These are phyloP conservation scores for Agapornis roseicollis DNA, from an alignment of 2,113 vertebrate genomes.

Conservation along the genomic window DNA sequence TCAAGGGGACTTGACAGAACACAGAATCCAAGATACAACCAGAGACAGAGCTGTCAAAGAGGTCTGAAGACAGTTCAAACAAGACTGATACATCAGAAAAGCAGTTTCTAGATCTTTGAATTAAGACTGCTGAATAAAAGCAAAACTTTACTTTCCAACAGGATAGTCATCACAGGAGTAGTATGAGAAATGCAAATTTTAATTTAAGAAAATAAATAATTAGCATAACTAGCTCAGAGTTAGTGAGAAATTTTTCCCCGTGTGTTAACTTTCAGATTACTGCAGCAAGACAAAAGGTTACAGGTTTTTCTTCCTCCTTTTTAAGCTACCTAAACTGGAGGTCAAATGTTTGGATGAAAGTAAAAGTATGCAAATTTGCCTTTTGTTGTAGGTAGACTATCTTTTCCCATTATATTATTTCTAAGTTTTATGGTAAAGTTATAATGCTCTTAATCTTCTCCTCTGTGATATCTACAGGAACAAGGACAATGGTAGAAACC, in stretches of 20 bases:
- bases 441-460: slow-evolving; percentile 66
- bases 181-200: not conserved
- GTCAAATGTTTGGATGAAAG: slow-evolving; percentile 67
- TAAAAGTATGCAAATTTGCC: slow-evolving; percentile 47
- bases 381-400: slow-evolving; percentile 55
- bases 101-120: not conserved
- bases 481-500: slow-evolving; percentile 53
- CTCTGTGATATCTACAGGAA: slow-evolving; percentile 59
- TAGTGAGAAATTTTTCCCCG: not conserved
- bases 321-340: slow-evolving; percentile 47
- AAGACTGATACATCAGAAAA: not conserved
- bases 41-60: slow-evolving; percentile 38
- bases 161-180: accelerated
- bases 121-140: not conserved
- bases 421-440: slow-evolving; percentile 57
- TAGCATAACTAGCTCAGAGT: not conserved
- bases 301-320: slow-evolving; percentile 30
- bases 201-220: not conserved
- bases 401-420: slow-evolving; percentile 52
- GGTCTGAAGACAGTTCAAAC: slow-evolving; percentile 28
- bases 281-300: slow-evolving; percentile 12
- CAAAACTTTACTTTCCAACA: not conserved
- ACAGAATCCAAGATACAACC: slow-evolving; percentile 21
- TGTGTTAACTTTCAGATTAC: slow-evolving; percentile 47
- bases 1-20: slow-evolving; percentile 35